Evolutionary conservation across 2,113 vertebrate genomes (phyloP).

Genomic region (Semnornis frantzii): DNA sequence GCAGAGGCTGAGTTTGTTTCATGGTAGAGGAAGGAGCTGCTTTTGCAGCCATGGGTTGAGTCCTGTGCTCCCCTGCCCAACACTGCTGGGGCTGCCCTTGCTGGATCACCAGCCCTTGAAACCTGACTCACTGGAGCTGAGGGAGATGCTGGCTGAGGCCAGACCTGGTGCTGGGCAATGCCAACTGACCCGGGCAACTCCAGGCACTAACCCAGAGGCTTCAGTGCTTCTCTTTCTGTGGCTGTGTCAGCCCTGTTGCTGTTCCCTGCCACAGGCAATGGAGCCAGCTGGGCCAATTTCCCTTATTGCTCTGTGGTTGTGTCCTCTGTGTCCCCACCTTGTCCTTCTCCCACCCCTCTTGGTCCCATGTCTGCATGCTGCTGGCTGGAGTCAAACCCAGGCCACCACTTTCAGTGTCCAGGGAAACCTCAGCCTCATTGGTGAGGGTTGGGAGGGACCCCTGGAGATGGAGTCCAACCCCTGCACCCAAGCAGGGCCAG

Average conservation of each 20-base stretch:
- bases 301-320: not conserved
- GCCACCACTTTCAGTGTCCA: accelerated
- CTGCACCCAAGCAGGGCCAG: too few species aligned
- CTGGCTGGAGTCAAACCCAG: not conserved
- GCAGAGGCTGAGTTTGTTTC: not conserved
- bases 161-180: not conserved
- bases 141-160: not conserved
- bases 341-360: not conserved
- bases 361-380: not conserved
- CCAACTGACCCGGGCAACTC: not conserved
- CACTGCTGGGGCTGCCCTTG: not conserved
- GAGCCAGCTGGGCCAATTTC: not conserved
- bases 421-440: not conserved
- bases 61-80: not conserved
- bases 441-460: too few species aligned
- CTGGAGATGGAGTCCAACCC: too few species aligned
- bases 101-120: not conserved
- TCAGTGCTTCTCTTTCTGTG: not conserved
- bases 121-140: not conserved
- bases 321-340: not conserved
- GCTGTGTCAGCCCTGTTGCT: not conserved
- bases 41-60: accelerated
- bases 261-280: accelerated
- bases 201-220: not conserved
- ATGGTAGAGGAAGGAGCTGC: not conserved